Evolutionary conservation across 1,140 invertebrate species (phyloP), one percentile per base, ranked within the genome.

Genomic region (Wiebesia pumilae): DNA sequence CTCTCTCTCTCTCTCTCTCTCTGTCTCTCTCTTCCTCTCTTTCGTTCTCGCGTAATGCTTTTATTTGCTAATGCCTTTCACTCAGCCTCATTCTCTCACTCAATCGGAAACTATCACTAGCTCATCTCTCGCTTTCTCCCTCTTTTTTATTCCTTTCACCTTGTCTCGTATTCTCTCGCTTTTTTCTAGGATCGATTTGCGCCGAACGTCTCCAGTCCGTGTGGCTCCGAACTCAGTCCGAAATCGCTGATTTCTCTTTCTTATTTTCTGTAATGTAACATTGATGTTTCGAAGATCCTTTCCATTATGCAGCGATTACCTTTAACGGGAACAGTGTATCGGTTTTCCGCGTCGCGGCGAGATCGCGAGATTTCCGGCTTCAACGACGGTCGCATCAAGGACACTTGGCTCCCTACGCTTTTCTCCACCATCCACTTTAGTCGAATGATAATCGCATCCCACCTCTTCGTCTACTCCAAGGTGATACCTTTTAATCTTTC

Each of bases 381-480:
- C 91, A 93, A 94, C 93, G 93, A 93, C 92, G 93, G 93, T 93
- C 93, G 93, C 93, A 94, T 93, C 92, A 94, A 94, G 93, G 93
- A 94, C 93, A 94, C 93, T 93, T 94, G 93, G 92, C 93, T 93
- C 93, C 93, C 93, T 92, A 93, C 92, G 92, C 92, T 93, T 91
- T 92, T 92, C 92, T 91, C 91, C 91, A 93, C 91, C 91, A 91
- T 93, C 90, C 91, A 91, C 91, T 91, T 93, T 92, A 91, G 90
- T 91, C 91, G 90, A 91, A 91, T 90, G 87, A 88, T 89, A 90
- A 90, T 91, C 89, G 89, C 90, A 91, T 89, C 88, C 90, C 88
- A 88, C 87, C 88, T 88, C 65, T 73, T 38, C 47, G 47, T 85
- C 78, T 38, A 84, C 83, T 69, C 43, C 65, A 43, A 40, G 73